phyloP scores from a whole-genome alignment of 92 coral and sea anemone species.

The Actinernus sp. region DNA sequence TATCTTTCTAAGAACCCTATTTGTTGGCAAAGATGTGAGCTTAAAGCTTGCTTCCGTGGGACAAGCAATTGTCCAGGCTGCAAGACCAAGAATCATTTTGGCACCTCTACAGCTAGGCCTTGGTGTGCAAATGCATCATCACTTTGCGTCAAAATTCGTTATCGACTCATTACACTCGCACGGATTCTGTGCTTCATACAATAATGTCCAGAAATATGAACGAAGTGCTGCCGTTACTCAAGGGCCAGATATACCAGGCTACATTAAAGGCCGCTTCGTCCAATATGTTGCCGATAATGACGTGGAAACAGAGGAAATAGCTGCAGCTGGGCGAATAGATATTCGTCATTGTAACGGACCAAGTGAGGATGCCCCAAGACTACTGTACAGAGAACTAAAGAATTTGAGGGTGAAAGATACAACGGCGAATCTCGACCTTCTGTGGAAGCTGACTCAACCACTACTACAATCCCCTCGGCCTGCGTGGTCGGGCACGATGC shows the following conservation, averaged over 20 bases:
- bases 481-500: slow-evolving; percentile 57
- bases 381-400: slow-evolving; percentile 9
- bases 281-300: slow-evolving; percentile 17
- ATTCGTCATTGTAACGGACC: slow-evolving; percentile 32
- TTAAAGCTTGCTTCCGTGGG: slow-evolving; percentile 23
- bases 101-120: slow-evolving; percentile 40
- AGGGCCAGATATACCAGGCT: slow-evolving; percentile 20
- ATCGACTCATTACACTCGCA: slow-evolving; percentile 18
- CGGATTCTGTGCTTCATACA: slow-evolving; percentile 24
- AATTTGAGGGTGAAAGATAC: slow-evolving; percentile 14
- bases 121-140: slow-evolving; percentile 33
- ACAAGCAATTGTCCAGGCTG: slow-evolving; percentile 13
- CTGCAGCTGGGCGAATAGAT: slow-evolving; percentile 24
- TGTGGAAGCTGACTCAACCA: slow-evolving; percentile 38
- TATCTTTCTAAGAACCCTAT: background rate
- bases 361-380: slow-evolving; percentile 12
- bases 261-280: background rate
- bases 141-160: slow-evolving; percentile 22
- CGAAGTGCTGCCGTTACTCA: slow-evolving; percentile 11
- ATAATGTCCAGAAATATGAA: slow-evolving; percentile 20
- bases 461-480: slow-evolving; percentile 33
- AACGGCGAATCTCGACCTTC: slow-evolving; percentile 30
- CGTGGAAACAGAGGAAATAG: slow-evolving; percentile 38
- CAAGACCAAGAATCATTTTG: slow-evolving; percentile 11
- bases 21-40: slow-evolving; percentile 8